phyloP scores from a whole-genome alignment of 2,888 invertebrate species.

The Spisula solida region DNA sequence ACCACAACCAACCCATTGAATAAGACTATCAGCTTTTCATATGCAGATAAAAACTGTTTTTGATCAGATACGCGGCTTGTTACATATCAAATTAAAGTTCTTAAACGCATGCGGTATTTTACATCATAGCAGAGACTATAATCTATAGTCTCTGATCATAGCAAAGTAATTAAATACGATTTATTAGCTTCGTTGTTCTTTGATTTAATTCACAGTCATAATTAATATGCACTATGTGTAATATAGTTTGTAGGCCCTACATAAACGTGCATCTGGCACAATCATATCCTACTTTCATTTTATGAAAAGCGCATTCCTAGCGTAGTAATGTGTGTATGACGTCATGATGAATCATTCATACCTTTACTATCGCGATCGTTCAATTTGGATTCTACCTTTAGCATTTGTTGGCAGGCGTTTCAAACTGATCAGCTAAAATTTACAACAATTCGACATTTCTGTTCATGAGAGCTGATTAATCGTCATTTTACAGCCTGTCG shows the following conservation, averaged over 20 bases:
- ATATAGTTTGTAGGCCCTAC: no score
- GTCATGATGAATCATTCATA: not conserved
- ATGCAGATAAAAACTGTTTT: no score
- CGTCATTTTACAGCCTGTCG: not conserved
- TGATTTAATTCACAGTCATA: not conserved
- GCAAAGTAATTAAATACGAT: no score
- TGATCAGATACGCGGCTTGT: no score
- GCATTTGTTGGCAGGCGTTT: slow-evolving; percentile 12
- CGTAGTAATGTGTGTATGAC: not conserved
- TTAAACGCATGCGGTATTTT: no score
- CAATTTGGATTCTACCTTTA: not conserved
- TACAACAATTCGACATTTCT: not conserved
- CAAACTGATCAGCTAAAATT: not conserved
- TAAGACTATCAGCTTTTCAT: no score
- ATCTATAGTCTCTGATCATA: no score
- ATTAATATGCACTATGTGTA: not conserved
- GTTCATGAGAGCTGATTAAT: not conserved
- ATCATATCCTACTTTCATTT: slow-evolving; percentile 43
- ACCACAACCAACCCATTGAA: no score
- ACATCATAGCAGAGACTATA: no score
- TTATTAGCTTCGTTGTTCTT: no score
- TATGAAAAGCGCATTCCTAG: slow-evolving; percentile 11
- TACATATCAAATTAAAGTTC: no score
- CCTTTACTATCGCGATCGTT: slow-evolving; percentile 18
- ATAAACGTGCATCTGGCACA: slow-evolving; percentile 1